Evolutionary conservation across 2,113 vertebrate genomes (phyloP).

Genomic region (Lepisosteus osseus): DNA sequence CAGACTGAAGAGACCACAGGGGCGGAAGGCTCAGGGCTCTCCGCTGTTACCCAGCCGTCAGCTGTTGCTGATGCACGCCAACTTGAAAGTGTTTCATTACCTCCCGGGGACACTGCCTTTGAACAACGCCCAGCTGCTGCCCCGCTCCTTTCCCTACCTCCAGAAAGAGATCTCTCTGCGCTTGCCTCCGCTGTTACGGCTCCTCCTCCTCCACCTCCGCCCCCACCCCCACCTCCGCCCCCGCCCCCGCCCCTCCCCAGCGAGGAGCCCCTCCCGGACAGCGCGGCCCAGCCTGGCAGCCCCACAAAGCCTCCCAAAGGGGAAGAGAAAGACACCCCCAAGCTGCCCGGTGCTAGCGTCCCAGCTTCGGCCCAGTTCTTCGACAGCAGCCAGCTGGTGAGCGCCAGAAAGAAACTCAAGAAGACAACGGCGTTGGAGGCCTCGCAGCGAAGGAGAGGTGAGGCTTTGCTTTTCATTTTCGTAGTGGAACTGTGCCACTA

Average conservation of each 20-base stretch:
- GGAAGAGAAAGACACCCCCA: conserved; percentile 61
- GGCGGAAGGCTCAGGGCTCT: conserved; percentile 51
- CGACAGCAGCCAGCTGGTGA: conserved; percentile 90
- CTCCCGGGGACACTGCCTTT: conserved; percentile 53
- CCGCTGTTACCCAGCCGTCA: conserved; percentile 38
- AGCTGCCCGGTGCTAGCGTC: conserved; percentile 51
- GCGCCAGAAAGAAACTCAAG: conserved; percentile 87
- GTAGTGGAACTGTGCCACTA: too few relatives aligned
- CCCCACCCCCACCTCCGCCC: conserved; percentile 41
- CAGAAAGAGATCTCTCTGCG: conserved; percentile 36
- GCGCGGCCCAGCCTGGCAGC: conserved; percentile 43
- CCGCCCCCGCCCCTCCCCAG: conserved; percentile 53
- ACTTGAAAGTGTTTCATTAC: conserved; percentile 63
- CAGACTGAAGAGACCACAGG: conserved; percentile 58
- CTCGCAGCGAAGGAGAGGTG: conserved; percentile 88
- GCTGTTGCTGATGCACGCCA: conserved; percentile 35
- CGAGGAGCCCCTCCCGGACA: conserved; percentile 52
- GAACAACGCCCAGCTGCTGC: conserved; percentile 46
- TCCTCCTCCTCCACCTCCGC: conserved; percentile 40
- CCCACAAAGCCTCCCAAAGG: conserved; percentile 39
- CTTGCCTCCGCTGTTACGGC: conserved; percentile 53
- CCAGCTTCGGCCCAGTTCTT: conserved; percentile 78
- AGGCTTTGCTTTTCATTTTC: conserved; percentile 5
- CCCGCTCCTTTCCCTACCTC: conserved; percentile 55
- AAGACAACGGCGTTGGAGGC: conserved; percentile 83